Percentiles rank a stretch among this genome's conserved stretches.
Evolutionary conservation across 2,797 vertebrate species (phyloP).

Genomic region (Pteronotus mesoamericanus): DNA sequence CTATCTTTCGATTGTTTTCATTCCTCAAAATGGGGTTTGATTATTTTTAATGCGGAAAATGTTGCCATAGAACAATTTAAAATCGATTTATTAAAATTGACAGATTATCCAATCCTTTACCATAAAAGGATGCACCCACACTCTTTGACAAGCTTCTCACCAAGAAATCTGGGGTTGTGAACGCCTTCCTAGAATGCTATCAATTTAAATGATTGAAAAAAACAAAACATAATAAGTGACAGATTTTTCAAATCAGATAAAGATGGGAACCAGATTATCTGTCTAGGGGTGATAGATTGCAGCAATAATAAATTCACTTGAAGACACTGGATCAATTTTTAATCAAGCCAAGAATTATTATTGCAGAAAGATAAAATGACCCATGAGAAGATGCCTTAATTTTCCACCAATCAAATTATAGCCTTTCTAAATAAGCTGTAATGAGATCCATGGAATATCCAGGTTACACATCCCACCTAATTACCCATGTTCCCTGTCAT

Average conservation of each 20-base stretch:
- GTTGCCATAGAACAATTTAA: constrained; percentile 74
- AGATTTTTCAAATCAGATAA: constrained; percentile 97
- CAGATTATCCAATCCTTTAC: constrained; percentile 76
- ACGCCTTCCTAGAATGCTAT: constrained; percentile 81
- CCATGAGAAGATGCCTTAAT: constrained; percentile 98
- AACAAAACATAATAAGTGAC: constrained; percentile 90
- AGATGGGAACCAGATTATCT: constrained; percentile 99
- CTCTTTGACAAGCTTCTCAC: constrained; percentile 65
- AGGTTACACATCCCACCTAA: constrained; percentile 91
- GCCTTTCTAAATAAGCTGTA: constrained; percentile 93
- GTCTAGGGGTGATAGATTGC: constrained; percentile 98
- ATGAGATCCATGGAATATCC: constrained; percentile 91
- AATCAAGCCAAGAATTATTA: constrained; percentile 99
- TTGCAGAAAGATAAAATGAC: constrained; percentile 99
- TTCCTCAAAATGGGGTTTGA: constrained; percentile 64
- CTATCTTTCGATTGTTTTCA: constrained; percentile 49
- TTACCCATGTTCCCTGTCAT: constrained; percentile 88
- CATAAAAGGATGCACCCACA: constrained; percentile 67
- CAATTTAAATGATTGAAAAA: constrained; percentile 87
- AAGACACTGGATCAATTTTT: constrained; percentile 99
- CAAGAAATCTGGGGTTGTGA: constrained; percentile 75
- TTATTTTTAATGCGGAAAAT: constrained; percentile 68
- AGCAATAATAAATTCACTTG: constrained; percentile 99
- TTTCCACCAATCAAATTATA: constrained; percentile 99
- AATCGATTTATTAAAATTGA: constrained; percentile 80